Conservation (phyloP, 1,140 invertebrate species). For the Euura saliciscinereae region DNA sequence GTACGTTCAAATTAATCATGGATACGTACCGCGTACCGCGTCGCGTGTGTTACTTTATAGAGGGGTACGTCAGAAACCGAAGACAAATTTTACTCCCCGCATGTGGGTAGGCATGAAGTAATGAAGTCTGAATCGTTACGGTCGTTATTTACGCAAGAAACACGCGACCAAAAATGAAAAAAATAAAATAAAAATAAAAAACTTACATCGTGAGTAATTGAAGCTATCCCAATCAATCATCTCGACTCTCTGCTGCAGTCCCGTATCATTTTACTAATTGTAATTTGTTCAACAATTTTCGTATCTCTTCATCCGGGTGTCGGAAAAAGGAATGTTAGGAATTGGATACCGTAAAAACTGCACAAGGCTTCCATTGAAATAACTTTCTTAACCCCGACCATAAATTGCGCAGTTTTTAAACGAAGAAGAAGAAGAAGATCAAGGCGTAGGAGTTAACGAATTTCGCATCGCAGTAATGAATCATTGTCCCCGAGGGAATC, state of each 20-base stretch:
- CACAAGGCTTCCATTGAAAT: too few species aligned
- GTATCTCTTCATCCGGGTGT: too few species aligned
- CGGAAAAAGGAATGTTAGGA: too few species aligned
- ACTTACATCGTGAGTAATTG: background rate
- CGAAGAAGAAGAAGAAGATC: background rate
- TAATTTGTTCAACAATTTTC: too few species aligned
- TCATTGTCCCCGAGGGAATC: too few species aligned
- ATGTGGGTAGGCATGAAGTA: background rate
- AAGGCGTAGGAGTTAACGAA: background rate
- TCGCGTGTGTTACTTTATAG: background rate
- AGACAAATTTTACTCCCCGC: background rate
- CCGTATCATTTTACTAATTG: too few species aligned
- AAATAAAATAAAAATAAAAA: conserved; percentile 3
- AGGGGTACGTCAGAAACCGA: background rate
- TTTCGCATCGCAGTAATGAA: too few species aligned
- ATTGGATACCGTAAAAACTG: too few species aligned
- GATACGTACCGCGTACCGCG: background rate
- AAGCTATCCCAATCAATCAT: background rate
- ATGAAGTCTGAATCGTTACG: background rate
- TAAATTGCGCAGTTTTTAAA: background rate
- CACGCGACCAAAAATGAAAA: background rate
- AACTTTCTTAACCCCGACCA: too few species aligned
- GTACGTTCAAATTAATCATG: background rate
- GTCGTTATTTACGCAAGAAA: background rate
- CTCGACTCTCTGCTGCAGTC: background rate